A percentile compares a stretch with the other conserved stretches of the same genome.
Conservation (phyloP, 1,140 invertebrate species). For the Drosophila triauraria region DNA sequence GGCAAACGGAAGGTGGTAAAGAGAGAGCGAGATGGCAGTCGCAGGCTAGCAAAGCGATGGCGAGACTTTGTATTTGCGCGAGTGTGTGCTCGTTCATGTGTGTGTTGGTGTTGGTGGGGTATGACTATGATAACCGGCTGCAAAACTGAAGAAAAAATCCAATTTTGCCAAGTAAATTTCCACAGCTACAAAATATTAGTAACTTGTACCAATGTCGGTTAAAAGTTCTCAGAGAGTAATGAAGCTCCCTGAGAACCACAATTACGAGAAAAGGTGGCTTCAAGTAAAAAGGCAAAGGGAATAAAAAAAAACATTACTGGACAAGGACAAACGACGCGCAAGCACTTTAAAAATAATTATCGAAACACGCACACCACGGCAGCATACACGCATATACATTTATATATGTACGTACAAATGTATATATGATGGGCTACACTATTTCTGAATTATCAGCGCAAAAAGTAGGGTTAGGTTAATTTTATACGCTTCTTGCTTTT, state of each 20-base stretch:
- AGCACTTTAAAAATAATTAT: conserved; percentile 67
- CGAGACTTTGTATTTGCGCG: conserved; percentile 37
- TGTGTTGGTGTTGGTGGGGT: conserved; percentile 59
- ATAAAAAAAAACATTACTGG: conserved; percentile 28
- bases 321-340: conserved; percentile 48
- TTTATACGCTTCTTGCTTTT: conserved; percentile 75
- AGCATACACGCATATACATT: conserved; percentile 22
- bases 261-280: neutral
- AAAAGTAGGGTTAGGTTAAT: conserved; percentile 83
- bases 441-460: conserved; percentile 79
- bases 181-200: conserved; percentile 7
- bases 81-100: neutral
- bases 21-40: conserved; percentile 35
- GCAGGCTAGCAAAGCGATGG: conserved; percentile 34
- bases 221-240: neutral
- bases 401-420: conserved; percentile 41
- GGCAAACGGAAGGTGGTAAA: conserved; percentile 49
- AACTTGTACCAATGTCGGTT: neutral
- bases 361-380: conserved; percentile 46
- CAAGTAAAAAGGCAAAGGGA: neutral
- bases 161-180: conserved; percentile 37
- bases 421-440: conserved; percentile 59
- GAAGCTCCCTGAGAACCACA: too few relatives aligned
- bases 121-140: conserved; percentile 77
- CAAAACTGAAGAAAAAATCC: conserved; percentile 42